Evolutionary conservation across 2,797 vertebrate species (phyloP).

Genomic region (Intellagama lesueurii): DNA sequence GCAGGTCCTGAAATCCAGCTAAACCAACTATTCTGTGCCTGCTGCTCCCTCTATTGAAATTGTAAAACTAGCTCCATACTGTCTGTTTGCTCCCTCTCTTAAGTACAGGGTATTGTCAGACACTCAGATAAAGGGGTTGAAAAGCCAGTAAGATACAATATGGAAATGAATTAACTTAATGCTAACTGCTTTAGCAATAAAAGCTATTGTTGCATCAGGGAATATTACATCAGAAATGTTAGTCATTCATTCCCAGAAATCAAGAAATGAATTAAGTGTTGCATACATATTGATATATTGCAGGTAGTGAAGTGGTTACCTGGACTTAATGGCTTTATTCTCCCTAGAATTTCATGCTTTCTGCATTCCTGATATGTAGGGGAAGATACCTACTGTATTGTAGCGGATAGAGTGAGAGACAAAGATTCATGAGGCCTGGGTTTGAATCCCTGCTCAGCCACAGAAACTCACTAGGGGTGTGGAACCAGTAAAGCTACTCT

Average conservation of each 20-base stretch:
- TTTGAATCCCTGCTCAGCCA: too few relatives aligned
- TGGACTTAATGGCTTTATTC: too few relatives aligned
- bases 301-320: neutral
- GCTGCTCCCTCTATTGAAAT: neutral
- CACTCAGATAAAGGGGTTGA: neutral
- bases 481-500: too few relatives aligned
- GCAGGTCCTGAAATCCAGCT: neutral
- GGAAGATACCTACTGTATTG: too few relatives aligned
- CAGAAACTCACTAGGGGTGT: too few relatives aligned
- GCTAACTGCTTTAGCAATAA: neutral
- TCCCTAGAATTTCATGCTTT: neutral
- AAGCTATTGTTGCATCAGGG: neutral
- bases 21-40: neutral
- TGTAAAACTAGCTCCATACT: neutral
- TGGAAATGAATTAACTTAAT: neutral
- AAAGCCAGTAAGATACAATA: neutral
- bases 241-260: neutral
- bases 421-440: too few relatives aligned
- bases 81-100: neutral
- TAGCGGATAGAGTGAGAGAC: too few relatives aligned
- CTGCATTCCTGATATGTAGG: neutral
- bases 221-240: conserved; percentile 2
- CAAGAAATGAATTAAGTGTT: conserved; percentile 16
- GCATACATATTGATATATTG: neutral
- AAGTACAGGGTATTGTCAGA: neutral